Conservation (phyloP, 2,888 invertebrate species). For the Cantharis flavilabris region DNA sequence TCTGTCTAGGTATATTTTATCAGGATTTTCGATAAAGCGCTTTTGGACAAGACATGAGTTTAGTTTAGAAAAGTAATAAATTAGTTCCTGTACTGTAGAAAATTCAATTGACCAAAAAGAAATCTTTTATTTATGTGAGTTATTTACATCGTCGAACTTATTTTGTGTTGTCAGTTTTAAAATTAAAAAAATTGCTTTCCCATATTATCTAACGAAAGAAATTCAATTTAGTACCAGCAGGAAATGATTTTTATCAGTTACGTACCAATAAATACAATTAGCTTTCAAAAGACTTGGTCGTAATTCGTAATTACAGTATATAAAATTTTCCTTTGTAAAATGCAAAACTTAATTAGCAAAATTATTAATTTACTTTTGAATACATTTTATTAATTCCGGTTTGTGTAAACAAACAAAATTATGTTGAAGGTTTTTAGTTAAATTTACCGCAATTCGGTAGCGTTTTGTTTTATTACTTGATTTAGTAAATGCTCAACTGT, state of each 20-base stretch:
- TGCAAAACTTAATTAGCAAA: background rate
- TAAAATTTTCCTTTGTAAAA: background rate
- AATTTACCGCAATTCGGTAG: background rate
- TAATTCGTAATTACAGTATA: background rate
- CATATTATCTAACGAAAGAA: background rate
- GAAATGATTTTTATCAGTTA: background rate
- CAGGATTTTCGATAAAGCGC: constrained; percentile 16
- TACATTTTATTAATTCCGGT: background rate
- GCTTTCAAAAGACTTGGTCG: background rate
- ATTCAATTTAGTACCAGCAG: background rate
- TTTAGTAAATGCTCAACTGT: background rate
- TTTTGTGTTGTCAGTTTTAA: background rate
- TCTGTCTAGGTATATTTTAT: constrained; percentile 13
- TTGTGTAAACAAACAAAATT: background rate
- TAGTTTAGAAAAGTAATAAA: constrained; percentile 15
- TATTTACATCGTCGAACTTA: constrained; percentile 1
- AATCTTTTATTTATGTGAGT: constrained; percentile 21
- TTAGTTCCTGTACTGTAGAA: constrained; percentile 17
- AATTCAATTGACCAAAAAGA: constrained; percentile 17
- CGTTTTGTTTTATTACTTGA: background rate
- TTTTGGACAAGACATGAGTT: constrained; percentile 13
- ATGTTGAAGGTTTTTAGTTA: background rate
- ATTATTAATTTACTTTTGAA: background rate
- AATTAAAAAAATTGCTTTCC: background rate
- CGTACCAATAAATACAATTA: background rate